Evolutionary conservation across 2,113 vertebrate species (phyloP), one percentile per base, ranked within the genome.

Genomic region (Fukomys damarensis): DNA sequence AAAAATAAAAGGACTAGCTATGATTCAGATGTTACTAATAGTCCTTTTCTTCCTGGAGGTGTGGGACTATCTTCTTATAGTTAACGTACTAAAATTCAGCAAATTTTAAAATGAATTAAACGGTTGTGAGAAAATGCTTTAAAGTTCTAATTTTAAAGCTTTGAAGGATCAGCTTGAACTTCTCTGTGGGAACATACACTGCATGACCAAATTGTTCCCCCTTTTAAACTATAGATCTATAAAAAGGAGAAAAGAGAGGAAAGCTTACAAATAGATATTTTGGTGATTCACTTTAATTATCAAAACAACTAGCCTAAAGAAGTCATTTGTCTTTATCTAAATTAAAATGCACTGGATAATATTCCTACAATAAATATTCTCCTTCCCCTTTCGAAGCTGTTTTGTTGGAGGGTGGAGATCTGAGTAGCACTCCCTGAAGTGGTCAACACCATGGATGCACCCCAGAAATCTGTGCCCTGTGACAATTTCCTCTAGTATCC

Each of bases 101-200:
- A 83, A 43, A 61, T 89, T 79, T 94, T 63, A 82, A 77, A 92
- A 81, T 30, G 66, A 79, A 72, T 74, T 28, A 92, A 61, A 65
- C 28, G 19, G 2, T 1, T 20, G 35, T 95, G 3, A 3, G 19
- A 0, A 65, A 38, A 56, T 49, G 16, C 41, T 76, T 63, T 46
- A 63, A 86, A 8, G 3, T 0, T 72, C 20, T 95, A 59, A 92
- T 56, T 94, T 80, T 56, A 76, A 97, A 61, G 11, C 56, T 87
- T 46, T 43, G 5, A 90, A 92, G 4, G 26, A 35, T 68, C 84
- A 96, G 5, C 19, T 70, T 52, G 68, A 6, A 87, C 1, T 43
- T 92, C 32, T 89, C 13, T 87, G 28, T 3, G 11, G 24, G 20
- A 85, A 56, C 20, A 11, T 38, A 10, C n/a, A 66, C 7, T 41